These are phyloP conservation scores for Syrrhaptes paradoxus DNA, from an alignment of 2,113 vertebrate species.

Conservation along the genomic window DNA sequence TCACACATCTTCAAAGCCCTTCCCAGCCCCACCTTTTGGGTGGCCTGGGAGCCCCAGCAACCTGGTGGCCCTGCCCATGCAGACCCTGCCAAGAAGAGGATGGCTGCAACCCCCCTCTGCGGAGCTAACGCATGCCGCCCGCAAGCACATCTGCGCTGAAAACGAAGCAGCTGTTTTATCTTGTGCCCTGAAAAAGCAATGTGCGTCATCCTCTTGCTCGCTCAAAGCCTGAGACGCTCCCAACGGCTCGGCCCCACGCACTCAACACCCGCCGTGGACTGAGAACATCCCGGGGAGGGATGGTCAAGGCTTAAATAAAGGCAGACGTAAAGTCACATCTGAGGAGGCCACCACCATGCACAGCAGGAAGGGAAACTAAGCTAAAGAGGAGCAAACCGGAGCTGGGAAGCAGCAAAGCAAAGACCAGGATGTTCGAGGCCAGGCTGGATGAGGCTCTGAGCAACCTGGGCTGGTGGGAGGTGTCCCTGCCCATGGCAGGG, in stretches of 20 bases:
- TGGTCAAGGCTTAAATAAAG: constrained; percentile 14
- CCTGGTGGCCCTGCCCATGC: not conserved
- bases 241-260: not conserved
- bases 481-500: no score
- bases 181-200: not conserved
- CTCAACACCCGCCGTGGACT: not conserved
- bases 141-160: not conserved
- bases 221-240: not conserved
- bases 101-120: fast-evolving
- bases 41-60: not conserved
- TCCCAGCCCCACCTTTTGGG: not conserved
- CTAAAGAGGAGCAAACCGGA: not conserved
- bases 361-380: not conserved
- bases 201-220: not conserved
- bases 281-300: fast-evolving
- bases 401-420: not conserved
- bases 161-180: constrained; percentile 6
- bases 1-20: not conserved
- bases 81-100: not conserved
- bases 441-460: no score
- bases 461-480: no score
- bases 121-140: not conserved
- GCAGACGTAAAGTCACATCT: not conserved
- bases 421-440: no score
- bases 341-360: not conserved